Evolutionary conservation across 2,113 vertebrate species (phyloP), one percentile per base, ranked within the genome.

Genomic region (Otis tarda): DNA sequence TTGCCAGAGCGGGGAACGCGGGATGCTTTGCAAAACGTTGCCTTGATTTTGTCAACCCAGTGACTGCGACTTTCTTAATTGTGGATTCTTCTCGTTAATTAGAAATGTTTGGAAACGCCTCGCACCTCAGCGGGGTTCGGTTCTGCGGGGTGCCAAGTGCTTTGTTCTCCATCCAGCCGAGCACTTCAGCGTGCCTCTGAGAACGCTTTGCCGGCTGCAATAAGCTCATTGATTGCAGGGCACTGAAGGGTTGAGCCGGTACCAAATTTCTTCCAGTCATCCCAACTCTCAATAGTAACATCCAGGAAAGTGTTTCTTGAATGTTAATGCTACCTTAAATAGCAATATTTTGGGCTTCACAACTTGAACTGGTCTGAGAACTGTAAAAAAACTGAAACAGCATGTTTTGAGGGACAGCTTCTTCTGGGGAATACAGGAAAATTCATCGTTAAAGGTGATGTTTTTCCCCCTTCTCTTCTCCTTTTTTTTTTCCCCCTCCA

Each of bases 121-220:
- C 13, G 12, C 93, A 94, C 87, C 87, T 80, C 91, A 87, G 91
- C 91, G 17, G 93, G 94, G 89, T 33, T 93, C 91, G 45, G 89
- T 95, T 4, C 94, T 8, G 55, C 15, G 1, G 87, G 83, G 78
- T 93, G 89, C 95, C 94, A 89, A 47, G 82, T 35, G 33, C 91
- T 95, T 87, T 93, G 94, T 93, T 96, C 91, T 76, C 16, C 20
- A 14, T 86, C 78, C 87, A 90, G 92, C 95, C 53, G 2, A 93
- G 94, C 94, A 24, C 93, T 95, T 43, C 45, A 89, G 83, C 39
- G 3, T 56, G 87, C 35, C 93, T 91, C 76, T 61, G 6, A 73
- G 84, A 88, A 59, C 75, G 11, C 92, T 87, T 17, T 14, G 1
- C 68, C n/a, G 67, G 27, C 94, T 87, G 78, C 6, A 82, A 64